Conservation (phyloP, 1,140 invertebrate species). For the Lutraria rhynchaena region DNA sequence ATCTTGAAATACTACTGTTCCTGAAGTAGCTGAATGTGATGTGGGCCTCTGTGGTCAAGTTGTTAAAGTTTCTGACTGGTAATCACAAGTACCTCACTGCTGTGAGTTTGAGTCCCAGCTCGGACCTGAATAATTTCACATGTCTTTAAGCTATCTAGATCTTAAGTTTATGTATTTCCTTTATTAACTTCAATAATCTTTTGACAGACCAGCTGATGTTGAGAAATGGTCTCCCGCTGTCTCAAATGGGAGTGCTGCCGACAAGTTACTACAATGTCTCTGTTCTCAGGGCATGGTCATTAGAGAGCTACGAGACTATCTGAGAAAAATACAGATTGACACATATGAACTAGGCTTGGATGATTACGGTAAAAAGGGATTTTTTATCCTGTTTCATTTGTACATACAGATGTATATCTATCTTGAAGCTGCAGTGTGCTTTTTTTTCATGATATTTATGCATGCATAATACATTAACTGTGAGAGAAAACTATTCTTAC, state of each 20-base stretch:
- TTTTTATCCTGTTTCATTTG: not conserved
- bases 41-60: not conserved
- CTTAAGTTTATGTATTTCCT: not conserved
- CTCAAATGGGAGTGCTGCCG: conserved; percentile 40
- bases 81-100: not conserved
- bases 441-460: too few relatives aligned
- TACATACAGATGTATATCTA: too few relatives aligned
- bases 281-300: conserved; percentile 56
- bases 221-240: conserved; percentile 35
- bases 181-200: not conserved
- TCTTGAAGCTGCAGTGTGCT: too few relatives aligned
- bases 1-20: too few relatives aligned
- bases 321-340: conserved; percentile 56
- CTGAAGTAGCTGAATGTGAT: not conserved
- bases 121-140: not conserved
- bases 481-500: too few relatives aligned
- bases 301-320: conserved; percentile 36
- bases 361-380: not conserved
- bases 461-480: too few relatives aligned
- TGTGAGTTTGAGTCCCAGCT: not conserved
- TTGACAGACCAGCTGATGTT: not conserved
- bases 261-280: conserved; percentile 54
- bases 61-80: not conserved
- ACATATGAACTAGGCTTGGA: conserved; percentile 6
- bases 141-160: not conserved